phyloP scores from a whole-genome alignment of 2,113 vertebrate species.

The Trogon melanurus region DNA sequence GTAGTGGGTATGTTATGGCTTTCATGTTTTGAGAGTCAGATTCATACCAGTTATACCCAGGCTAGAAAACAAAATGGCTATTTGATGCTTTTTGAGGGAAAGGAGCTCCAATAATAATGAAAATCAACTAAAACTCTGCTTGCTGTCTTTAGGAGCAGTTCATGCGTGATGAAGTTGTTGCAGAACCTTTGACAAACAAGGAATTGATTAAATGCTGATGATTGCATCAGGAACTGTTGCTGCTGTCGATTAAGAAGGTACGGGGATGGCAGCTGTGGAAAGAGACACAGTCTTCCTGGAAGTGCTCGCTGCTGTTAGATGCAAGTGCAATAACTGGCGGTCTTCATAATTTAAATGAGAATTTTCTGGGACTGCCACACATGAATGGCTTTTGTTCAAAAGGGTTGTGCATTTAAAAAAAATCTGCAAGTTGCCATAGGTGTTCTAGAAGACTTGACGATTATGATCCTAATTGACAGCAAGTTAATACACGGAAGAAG shows the following conservation, averaged over 20 bases:
- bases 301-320: not conserved
- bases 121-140: not conserved
- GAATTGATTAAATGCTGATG: constrained; percentile 86
- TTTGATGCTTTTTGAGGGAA: not conserved
- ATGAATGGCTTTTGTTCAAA: not conserved
- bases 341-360: not conserved
- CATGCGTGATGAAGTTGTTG: constrained; percentile 85
- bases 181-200: constrained; percentile 79
- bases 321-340: not conserved
- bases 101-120: not conserved
- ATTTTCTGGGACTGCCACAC: not conserved
- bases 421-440: not conserved
- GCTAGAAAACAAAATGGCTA: not conserved
- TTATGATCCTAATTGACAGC: not conserved
- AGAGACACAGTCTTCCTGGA: not conserved
- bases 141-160: constrained; percentile 87
- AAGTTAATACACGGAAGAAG: not conserved
- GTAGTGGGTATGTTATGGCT: rapidly evolving
- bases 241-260: not conserved
- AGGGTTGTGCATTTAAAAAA: not conserved
- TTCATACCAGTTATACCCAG: not conserved
- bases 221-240: not conserved
- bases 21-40: not conserved
- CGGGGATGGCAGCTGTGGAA: not conserved
- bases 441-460: not conserved